Evolutionary conservation across 2,113 vertebrate species (phyloP).

Genomic region (Ranitomeya imitator): DNA sequence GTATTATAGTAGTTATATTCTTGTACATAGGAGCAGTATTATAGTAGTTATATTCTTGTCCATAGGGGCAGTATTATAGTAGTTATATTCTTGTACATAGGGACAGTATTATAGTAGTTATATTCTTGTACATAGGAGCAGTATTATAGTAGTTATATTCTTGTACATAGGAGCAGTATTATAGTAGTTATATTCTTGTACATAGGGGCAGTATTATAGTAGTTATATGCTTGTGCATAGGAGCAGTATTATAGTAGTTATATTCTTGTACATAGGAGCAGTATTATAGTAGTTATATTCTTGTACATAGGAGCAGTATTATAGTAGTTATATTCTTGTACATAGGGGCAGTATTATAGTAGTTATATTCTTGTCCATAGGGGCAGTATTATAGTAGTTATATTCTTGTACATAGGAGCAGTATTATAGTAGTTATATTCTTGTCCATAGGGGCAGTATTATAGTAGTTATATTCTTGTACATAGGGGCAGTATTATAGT

Average conservation of each 20-base stretch:
- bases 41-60: background rate
- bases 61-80: background rate
- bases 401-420: background rate
- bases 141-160: slow-evolving; percentile 3
- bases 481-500: background rate
- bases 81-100: background rate
- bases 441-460: background rate
- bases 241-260: background rate
- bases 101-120: background rate
- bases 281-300: background rate
- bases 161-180: background rate
- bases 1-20: background rate
- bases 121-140: too few species aligned
- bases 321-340: background rate
- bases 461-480: background rate
- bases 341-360: background rate
- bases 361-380: too few species aligned
- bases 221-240: background rate
- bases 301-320: background rate
- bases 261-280: background rate
- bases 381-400: background rate
- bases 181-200: background rate
- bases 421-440: slow-evolving; percentile 3
- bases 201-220: background rate
- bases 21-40: background rate